Percentiles rank a stretch among this genome's conserved stretches.
phyloP scores from a whole-genome alignment of 2,888 invertebrate genomes.

The Drosophila anomelani region DNA sequence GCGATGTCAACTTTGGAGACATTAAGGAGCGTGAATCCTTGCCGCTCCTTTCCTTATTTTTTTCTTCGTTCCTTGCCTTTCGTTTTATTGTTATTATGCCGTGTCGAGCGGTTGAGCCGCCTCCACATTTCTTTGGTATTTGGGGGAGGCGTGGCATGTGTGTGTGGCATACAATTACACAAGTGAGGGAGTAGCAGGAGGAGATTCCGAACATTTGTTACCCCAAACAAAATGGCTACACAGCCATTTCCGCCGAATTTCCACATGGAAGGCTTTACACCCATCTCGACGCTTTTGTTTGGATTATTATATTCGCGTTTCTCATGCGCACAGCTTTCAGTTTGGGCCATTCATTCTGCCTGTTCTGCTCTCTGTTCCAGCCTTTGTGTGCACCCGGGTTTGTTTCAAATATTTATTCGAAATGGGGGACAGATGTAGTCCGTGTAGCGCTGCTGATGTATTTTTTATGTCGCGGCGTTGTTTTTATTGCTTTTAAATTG shows the following conservation, averaged over 20 bases:
- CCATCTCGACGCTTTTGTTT: conserved; percentile 49
- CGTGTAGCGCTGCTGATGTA: conserved; percentile 65
- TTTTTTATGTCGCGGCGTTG: conserved; percentile 69
- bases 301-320: conserved; percentile 78
- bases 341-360: conserved; percentile 28
- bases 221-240: conserved; percentile 71
- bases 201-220: conserved; percentile 61
- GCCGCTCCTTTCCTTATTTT: conserved; percentile 4
- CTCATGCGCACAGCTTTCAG: conserved; percentile 55
- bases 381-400: conserved; percentile 35
- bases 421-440: conserved; percentile 45
- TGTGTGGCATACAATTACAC: conserved; percentile 73
- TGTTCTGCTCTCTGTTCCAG: not conserved
- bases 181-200: conserved; percentile 6
- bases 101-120: conserved; percentile 50
- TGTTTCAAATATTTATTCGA: conserved; percentile 49
- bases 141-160: conserved; percentile 50
- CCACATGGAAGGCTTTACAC: conserved; percentile 61
- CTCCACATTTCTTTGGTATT: conserved; percentile 20
- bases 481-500: conserved; percentile 76
- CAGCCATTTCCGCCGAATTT: conserved; percentile 66
- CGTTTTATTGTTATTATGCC: conserved; percentile 72
- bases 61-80: conserved; percentile 2
- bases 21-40: conserved; percentile 78
- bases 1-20: conserved; percentile 76